Evolutionary conservation across 2,797 vertebrate genomes (phyloP).

Genomic region (Mormyrops boulengeri): DNA sequence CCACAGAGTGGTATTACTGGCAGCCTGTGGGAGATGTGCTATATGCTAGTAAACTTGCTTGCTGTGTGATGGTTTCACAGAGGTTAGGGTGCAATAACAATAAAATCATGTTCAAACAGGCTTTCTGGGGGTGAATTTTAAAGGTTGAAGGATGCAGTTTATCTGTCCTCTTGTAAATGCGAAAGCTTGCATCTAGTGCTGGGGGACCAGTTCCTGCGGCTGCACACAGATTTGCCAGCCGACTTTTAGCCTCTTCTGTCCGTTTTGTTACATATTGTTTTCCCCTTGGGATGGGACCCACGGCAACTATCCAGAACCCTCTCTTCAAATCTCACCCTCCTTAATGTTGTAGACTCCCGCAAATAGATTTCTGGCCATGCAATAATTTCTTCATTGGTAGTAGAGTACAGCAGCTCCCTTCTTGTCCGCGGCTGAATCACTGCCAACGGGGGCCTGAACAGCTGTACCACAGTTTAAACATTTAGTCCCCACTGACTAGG

Average conservation of each 20-base stretch:
- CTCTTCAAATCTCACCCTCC: constrained; percentile 47
- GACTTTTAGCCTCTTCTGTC: constrained; percentile 30
- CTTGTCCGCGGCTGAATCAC: constrained; percentile 48
- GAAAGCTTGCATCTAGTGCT: neutral
- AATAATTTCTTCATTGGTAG: constrained; percentile 60
- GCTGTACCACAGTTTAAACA: constrained; percentile 59
- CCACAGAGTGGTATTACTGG: neutral
- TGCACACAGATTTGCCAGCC: constrained; percentile 28
- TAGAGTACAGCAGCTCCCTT: constrained; percentile 53
- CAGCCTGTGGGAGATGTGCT: neutral
- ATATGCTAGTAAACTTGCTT: neutral
- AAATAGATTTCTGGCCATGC: constrained; percentile 47
- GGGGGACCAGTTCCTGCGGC: constrained; percentile 26
- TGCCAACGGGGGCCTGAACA: constrained; percentile 54
- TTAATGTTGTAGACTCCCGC: constrained; percentile 48
- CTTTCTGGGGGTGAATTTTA: neutral
- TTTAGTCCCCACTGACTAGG: constrained; percentile 49
- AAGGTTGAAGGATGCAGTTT: neutral
- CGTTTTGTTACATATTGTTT: constrained; percentile 39
- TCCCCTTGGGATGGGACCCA: constrained; percentile 40
- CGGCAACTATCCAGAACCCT: constrained; percentile 51
- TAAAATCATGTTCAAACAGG: neutral
- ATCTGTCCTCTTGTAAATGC: neutral
- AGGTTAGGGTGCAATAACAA: neutral
- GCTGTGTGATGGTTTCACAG: neutral